phyloP scores from a whole-genome alignment of 1,140 invertebrate species.

The Ceratina calcarata region DNA sequence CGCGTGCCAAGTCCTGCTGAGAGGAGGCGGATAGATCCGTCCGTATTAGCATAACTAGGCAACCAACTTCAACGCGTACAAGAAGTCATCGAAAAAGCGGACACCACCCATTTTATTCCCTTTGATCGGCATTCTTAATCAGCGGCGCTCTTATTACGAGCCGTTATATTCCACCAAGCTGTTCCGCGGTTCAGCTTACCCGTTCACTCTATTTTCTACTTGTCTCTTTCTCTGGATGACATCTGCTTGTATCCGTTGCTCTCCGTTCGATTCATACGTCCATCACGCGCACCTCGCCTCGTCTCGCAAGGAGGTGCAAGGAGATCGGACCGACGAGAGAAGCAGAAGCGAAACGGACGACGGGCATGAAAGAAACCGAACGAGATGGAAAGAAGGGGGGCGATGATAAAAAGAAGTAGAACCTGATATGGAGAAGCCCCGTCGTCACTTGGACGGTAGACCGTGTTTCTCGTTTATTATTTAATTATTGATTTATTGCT shows the following conservation, averaged over 20 bases:
- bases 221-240: constrained; percentile 13
- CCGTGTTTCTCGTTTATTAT: constrained; percentile 71
- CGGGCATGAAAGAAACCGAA: constrained; percentile 26
- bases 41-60: constrained; percentile 67
- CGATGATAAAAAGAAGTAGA: constrained; percentile 69
- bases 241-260: constrained; percentile 6
- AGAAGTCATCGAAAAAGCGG: constrained; percentile 58
- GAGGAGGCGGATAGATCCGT: constrained; percentile 61
- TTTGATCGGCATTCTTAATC: constrained; percentile 62
- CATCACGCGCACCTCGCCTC: neutral
- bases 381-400: constrained; percentile 46
- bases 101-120: constrained; percentile 43
- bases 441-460: constrained; percentile 58
- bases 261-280: neutral
- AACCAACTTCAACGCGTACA: constrained; percentile 47
- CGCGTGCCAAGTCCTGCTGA: constrained; percentile 63
- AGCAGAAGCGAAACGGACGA: constrained; percentile 19
- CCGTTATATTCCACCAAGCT: constrained; percentile 28
- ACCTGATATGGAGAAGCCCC: constrained; percentile 71
- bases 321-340: neutral
- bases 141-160: constrained; percentile 61
- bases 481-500: constrained; percentile 75
- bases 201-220: constrained; percentile 21
- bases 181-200: neutral
- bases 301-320: neutral